Evolutionary conservation across 2,113 vertebrate species (phyloP), one percentile per base, ranked within the genome.

Genomic region (Barnardius zonarius): DNA sequence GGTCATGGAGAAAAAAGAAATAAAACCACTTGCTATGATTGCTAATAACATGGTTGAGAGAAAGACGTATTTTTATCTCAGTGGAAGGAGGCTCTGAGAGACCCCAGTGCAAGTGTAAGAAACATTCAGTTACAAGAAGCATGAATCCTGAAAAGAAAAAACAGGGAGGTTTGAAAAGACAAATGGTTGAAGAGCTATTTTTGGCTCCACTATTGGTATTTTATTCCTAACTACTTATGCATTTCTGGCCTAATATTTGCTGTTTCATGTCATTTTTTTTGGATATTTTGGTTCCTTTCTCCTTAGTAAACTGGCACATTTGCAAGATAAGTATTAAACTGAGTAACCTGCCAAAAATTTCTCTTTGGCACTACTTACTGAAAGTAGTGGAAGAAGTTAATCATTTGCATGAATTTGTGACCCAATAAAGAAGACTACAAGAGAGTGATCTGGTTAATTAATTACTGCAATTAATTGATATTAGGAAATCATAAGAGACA

Each of bases 181-280:
- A 76, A 86, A 41, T 62, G 22, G 11, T 57, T 68, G 48, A 94
- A 91, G 59, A 91, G 24, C 74, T 96, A 28, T 39, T 95, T 92
- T 91, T 91, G 13, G 24, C 87, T 94, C 55, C 48, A 2, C 48
- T 78, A 30, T 73, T 95, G 64, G 44, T 95, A 64, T 85, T 75
- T 93, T 76, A 51, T 88, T 96, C 76, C 86, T 86, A 78, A 92
- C 52, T 9, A 69, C 75, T 77, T 86, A 86, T 67, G 39, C 43
- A 24, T 69, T 73, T 72, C 49, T 83, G 82, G 84, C 46, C 76
- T 92, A 35, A 3, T 8, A 43, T 93, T 85, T 81, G 35, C 73
- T 89, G 35, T 24, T 94, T 91, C 10, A 1, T 73, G 57, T 85
- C 62, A 70, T 18, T 35, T 92, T 64, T 64, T 73, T 33, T 18